These are phyloP conservation scores for Anodontia alba DNA, from an alignment of 2,888 invertebrate genomes.

Conservation along the genomic window DNA sequence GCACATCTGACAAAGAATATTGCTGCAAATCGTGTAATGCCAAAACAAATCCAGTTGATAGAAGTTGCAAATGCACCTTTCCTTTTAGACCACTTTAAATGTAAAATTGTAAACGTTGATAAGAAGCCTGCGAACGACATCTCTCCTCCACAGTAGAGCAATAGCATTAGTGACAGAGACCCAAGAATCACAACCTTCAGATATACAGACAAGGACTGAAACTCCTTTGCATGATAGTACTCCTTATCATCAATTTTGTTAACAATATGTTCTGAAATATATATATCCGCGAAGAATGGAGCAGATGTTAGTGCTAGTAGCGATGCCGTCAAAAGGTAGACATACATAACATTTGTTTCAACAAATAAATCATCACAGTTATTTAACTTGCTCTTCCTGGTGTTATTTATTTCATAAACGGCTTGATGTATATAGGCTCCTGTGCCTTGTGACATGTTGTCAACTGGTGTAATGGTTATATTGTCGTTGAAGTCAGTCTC, in stretches of 20 bases:
- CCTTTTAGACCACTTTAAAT: slow-evolving; percentile 75
- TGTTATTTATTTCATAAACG: too few species aligned
- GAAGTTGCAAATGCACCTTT: slow-evolving; percentile 80
- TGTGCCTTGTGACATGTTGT: too few species aligned
- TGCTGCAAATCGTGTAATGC: slow-evolving; percentile 79
- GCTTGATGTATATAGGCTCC: too few species aligned
- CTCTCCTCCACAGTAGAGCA: slow-evolving; percentile 44
- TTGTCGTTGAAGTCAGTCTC: too few species aligned
- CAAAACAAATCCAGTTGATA: slow-evolving; percentile 84
- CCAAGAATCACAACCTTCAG: slow-evolving; percentile 25
- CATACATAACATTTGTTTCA: slow-evolving; percentile 8
- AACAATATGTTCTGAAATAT: not conserved
- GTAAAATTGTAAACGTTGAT: slow-evolving; percentile 49
- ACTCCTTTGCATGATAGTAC: not conserved
- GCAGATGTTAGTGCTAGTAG: not conserved
- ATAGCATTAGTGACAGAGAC: slow-evolving; percentile 30
- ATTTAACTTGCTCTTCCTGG: too few species aligned
- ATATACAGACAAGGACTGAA: not conserved
- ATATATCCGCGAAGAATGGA: not conserved
- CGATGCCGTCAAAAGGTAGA: not conserved
- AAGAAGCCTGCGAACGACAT: slow-evolving; percentile 49
- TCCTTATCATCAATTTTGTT: too few species aligned
- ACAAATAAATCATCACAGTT: too few species aligned
- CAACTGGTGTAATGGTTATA: too few species aligned
- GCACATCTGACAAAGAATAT: slow-evolving; percentile 81